Evolutionary conservation across 92 coral and sea anemone genomes (phyloP).

Genomic region (Zoanthus sansibaricus): DNA sequence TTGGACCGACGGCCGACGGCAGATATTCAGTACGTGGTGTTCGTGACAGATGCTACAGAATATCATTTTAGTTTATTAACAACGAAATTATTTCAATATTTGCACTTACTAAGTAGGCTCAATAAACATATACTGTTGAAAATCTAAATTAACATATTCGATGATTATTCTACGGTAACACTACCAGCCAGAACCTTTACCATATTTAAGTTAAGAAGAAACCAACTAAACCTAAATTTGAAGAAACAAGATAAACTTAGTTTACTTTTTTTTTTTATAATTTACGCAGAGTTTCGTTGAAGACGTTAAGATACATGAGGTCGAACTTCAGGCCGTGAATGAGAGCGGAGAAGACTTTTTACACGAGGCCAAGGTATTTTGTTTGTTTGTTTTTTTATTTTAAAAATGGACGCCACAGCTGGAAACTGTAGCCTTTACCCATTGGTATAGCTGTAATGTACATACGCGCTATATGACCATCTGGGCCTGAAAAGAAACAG

Average conservation of each 20-base stretch:
- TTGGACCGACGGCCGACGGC: too few species aligned
- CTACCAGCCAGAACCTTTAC: slow-evolving; percentile 19
- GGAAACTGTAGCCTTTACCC: background rate
- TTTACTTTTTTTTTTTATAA: slow-evolving; percentile 7
- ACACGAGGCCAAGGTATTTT: slow-evolving; percentile 96
- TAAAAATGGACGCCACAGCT: background rate
- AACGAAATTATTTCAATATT: slow-evolving; percentile 40
- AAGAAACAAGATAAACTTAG: background rate
- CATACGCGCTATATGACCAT: background rate
- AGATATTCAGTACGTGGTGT: background rate
- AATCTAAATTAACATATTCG: background rate
- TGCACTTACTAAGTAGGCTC: background rate
- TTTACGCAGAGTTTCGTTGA: slow-evolving; percentile 81
- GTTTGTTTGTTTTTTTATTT: background rate
- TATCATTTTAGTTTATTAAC: background rate
- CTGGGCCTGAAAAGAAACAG: background rate
- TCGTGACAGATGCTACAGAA: background rate
- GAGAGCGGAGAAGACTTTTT: slow-evolving; percentile 96
- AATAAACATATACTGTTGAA: slow-evolving; percentile 1
- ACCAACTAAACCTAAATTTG: background rate
- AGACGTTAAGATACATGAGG: slow-evolving; percentile 94
- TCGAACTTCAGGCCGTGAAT: slow-evolving; percentile 89
- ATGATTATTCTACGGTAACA: slow-evolving; percentile 19
- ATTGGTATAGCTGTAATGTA: background rate
- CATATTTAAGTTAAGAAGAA: too few species aligned